These are phyloP conservation scores for Miltochrista miniata DNA, from an alignment of 2,888 invertebrate genomes.

Conservation along the genomic window DNA sequence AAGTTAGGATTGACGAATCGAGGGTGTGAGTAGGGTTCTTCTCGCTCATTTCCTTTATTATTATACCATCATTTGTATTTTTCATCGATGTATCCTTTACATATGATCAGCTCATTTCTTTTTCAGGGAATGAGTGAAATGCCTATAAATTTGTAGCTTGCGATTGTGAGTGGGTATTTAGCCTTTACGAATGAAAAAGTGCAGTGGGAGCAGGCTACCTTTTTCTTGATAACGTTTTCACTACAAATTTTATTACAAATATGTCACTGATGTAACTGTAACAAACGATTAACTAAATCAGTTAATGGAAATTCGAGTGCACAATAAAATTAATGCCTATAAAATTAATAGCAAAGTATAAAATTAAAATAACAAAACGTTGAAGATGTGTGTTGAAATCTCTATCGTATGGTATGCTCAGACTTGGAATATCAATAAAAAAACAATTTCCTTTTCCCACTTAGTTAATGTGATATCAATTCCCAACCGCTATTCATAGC, in stretches of 20 bases:
- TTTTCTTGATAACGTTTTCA: too few species aligned
- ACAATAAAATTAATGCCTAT: conserved; percentile 36
- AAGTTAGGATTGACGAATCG: too few species aligned
- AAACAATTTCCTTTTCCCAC: conserved; percentile 54
- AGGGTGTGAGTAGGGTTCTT: too few species aligned
- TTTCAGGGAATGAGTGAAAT: too few species aligned
- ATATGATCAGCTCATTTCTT: too few species aligned
- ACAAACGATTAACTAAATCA: conserved; percentile 22
- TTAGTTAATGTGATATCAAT: conserved; percentile 53
- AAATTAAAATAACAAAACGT: conserved; percentile 24
- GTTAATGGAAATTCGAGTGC: conserved; percentile 26
- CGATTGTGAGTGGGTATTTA: too few species aligned
- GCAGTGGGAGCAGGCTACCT: too few species aligned
- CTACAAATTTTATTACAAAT: conserved; percentile 2
- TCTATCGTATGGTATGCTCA: conserved; percentile 39
- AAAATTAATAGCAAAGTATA: conserved; percentile 31
- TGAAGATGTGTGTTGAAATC: conserved; percentile 38
- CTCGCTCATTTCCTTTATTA: too few species aligned
- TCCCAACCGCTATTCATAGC: conserved; percentile 51
- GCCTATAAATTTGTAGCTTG: too few species aligned
- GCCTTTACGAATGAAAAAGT: too few species aligned
- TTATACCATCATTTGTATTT: too few species aligned
- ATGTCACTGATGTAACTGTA: conserved; percentile 10
- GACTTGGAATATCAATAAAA: conserved; percentile 42
- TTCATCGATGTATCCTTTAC: too few species aligned